phyloP scores from a whole-genome alignment of 2,797 vertebrate genomes.

The Tolypeutes matacus region DNA sequence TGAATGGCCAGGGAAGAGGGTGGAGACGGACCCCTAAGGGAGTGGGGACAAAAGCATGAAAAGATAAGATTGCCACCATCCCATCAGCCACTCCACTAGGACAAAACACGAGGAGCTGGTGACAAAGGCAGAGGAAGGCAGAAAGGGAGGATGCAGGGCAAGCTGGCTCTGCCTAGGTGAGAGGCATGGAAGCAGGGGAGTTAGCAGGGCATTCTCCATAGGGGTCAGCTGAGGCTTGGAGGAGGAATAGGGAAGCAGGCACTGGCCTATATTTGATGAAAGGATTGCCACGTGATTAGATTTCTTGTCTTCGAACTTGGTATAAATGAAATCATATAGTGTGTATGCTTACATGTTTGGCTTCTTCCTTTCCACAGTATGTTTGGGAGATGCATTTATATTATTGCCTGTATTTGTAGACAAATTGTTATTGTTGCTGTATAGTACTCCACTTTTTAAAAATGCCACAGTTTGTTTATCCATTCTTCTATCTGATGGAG shows the following conservation, averaged over 20 bases:
- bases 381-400: not conserved
- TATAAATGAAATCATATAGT: not conserved
- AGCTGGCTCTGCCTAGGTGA: not conserved
- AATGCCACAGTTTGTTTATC: not conserved
- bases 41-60: conserved; percentile 76
- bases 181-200: not conserved
- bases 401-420: no score
- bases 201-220: fast-evolving
- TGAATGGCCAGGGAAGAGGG: conserved; percentile 73
- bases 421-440: not conserved
- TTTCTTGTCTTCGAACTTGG: not conserved
- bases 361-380: not conserved
- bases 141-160: not conserved
- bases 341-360: not conserved
- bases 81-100: conserved; percentile 15
- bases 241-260: no score
- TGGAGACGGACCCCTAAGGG: conserved; percentile 70
- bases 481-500: not conserved
- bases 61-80: conserved; percentile 65
- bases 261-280: conserved; percentile 9
- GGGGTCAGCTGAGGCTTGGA: not conserved
- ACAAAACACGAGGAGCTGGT: conserved; percentile 65
- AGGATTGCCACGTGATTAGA: not conserved
- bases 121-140: conserved; percentile 53
- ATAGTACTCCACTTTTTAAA: conserved; percentile 15